Base-by-base conservation (phyloP, 2,888 invertebrate species). In the Microctonus brassicae region DNA sequence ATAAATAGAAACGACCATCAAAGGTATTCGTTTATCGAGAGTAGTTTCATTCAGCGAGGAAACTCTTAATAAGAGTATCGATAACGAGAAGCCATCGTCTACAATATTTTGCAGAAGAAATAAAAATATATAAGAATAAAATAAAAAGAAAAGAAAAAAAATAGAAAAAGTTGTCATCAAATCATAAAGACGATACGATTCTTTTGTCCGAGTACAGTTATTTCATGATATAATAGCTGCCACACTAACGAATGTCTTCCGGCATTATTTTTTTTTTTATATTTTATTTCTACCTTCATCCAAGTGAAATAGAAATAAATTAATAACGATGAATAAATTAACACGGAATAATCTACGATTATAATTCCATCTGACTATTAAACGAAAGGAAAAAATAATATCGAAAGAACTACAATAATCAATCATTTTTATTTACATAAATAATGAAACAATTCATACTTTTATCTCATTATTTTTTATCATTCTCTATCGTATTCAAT, bases 21-120 rank as follows among this genome's bases (percentile, higher is more conserved):
- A 64, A 64, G 42, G 24, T n/a, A 13, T 22, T 34, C 53, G 53
- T 65, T 65, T 65, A 65, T 65, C 53, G 34, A 55, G 33, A 65
- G 55, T 55, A 65, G 53, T 65, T 65, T 36, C 65, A 22, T 52
- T 65, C 33, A 65, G 55, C 34, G 34, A 65, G 24, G 11, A 20
- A 33, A 29, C 42, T 58, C 29, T 55, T 33, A 65, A 53, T 34
- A 53, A 55, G 53, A 63, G 52, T 63, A 52, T 63, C 63, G 53
- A 65, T 65, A 34, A 65, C 36, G 55, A 65, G 65, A 61, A 29
- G 17, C 17, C 34, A 5, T 34, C 33, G 17, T 58, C 34, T 34
- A n/a, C 10, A 17, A 34, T 34, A 26, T 11, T 33, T n/a, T 13
- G 17, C 4, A 33, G 0, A 58, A 33, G 4, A 58, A 24, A 10